Conservation (phyloP, 2,888 invertebrate genomes). For the Tenthredo livida region DNA sequence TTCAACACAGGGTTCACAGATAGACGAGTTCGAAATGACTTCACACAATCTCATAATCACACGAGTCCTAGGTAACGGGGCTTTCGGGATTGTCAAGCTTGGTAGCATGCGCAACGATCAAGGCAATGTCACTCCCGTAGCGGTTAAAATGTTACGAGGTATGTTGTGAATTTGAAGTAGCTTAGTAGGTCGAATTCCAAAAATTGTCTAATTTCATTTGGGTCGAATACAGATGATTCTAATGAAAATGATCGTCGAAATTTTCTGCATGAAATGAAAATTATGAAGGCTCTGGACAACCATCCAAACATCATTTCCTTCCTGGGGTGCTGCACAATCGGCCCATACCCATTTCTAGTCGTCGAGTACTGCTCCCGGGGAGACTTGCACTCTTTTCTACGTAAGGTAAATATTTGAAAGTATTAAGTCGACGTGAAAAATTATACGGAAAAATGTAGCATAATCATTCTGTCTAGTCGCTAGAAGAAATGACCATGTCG, state of each 20-base stretch:
- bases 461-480: not conserved
- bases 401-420: slow-evolving; percentile 75
- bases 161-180: not conserved
- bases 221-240: slow-evolving; percentile 83
- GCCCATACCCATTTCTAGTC: slow-evolving; percentile 82
- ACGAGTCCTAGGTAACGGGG: slow-evolving; percentile 90
- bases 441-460: not conserved
- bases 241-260: slow-evolving; percentile 86
- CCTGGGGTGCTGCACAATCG: slow-evolving; percentile 87
- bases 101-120: slow-evolving; percentile 81
- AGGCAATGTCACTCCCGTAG: slow-evolving; percentile 81
- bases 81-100: slow-evolving; percentile 90
- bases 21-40: slow-evolving; percentile 63
- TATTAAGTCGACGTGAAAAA: not conserved
- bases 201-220: not conserved
- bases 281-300: slow-evolving; percentile 91
- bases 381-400: slow-evolving; percentile 87
- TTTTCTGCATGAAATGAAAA: slow-evolving; percentile 90
- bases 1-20: not conserved
- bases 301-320: slow-evolving; percentile 92
- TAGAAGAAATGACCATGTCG: not conserved
- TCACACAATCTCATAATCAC: slow-evolving; percentile 86
- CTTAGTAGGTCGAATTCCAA: not conserved
- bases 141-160: slow-evolving; percentile 94
- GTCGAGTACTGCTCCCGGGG: slow-evolving; percentile 92